Percentiles rank a stretch among this genome's conserved stretches.
Conservation (phyloP, 2,888 invertebrate species). For the Hydrotaea diabolus region DNA sequence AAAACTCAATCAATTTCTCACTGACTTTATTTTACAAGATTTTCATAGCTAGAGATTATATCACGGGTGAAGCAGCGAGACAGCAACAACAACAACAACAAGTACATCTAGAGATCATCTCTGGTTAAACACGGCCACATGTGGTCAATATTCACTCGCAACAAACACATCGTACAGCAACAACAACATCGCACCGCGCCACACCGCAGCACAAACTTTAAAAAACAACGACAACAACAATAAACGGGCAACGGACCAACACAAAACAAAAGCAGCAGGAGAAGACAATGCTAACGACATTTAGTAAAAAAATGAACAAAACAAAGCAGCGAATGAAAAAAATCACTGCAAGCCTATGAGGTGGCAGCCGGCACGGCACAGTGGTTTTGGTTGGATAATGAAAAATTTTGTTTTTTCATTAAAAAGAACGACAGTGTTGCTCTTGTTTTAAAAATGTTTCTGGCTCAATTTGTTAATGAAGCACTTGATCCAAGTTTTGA, state of each 20-base stretch:
- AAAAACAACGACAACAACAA: constrained; percentile 33
- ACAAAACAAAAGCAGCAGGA: constrained; percentile 52
- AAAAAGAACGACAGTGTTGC: too few species aligned
- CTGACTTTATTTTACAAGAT: constrained; percentile 63
- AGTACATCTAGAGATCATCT: constrained; percentile 52
- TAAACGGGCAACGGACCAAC: constrained; percentile 19
- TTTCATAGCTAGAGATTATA: constrained; percentile 52
- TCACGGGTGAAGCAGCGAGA: constrained; percentile 56
- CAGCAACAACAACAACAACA: constrained; percentile 28
- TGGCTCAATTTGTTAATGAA: too few species aligned
- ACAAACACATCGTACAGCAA: constrained; percentile 23
- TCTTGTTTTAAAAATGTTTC: too few species aligned
- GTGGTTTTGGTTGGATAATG: constrained; percentile 43
- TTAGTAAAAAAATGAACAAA: constrained; percentile 48
- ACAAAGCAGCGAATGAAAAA: not conserved
- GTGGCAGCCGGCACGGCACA: constrained; percentile 16
- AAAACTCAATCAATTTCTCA: constrained; percentile 73
- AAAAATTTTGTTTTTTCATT: too few species aligned
- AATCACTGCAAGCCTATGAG: not conserved
- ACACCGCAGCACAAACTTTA: constrained; percentile 1
- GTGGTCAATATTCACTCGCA: constrained; percentile 55
- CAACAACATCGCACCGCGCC: constrained; percentile 17
- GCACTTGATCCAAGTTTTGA: too few species aligned
- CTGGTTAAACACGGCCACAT: constrained; percentile 60
- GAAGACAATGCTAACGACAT: constrained; percentile 54